Base-by-base conservation (phyloP, 2,797 vertebrate genomes). In the Tiaroga cobitis region DNA sequence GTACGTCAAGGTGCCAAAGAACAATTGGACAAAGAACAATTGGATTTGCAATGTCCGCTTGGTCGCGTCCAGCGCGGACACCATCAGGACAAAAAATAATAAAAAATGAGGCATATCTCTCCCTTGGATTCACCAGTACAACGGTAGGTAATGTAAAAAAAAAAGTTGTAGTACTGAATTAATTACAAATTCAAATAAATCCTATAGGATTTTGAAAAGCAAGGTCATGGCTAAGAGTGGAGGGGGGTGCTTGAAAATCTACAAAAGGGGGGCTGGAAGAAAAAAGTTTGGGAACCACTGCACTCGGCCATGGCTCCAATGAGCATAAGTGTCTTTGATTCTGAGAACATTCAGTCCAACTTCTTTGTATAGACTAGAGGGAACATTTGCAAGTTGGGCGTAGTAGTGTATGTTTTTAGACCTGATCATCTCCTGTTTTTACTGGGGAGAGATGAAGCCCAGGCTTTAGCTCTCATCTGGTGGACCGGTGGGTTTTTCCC, bases 371-470 rank as follows among this genome's bases (percentile, higher is more conserved):
- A 16, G 24, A 43, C 69, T 72, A 82, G 39, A 61, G 51, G 37
- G 49, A 82, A 82, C 67, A 82, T 82, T 81, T 69, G 78, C 49
- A 29, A 56, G 26, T 73, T 77, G 74, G 79, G 86, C 19, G 65
- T 72, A 73, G 29, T 11, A 9, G n/a, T 34, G 32, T 16, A 83
- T 26, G n/a, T 82, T 74, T 54, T 80, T 82, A 83, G 81, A 67
- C 54, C 75, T 43, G 61, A 88, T 76, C 61, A 79, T 80, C 29
- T 80, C 65, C 65, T 83, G 76, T 80, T 88, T 77, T 41, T 78
- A 76, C 85, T 81, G 76, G 77, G 39, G 49, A 77, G 70, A 88
- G 72, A 80, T 75, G 41, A 83, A 86, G 81, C 69, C 26, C 73
- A 51, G 16, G 49, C 74, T 78, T 59, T 51, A 59, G 26, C 75